Evolutionary conservation across 2,888 invertebrate species (phyloP), one percentile per base, ranked within the genome.

Genomic region (Apamea epomidion): DNA sequence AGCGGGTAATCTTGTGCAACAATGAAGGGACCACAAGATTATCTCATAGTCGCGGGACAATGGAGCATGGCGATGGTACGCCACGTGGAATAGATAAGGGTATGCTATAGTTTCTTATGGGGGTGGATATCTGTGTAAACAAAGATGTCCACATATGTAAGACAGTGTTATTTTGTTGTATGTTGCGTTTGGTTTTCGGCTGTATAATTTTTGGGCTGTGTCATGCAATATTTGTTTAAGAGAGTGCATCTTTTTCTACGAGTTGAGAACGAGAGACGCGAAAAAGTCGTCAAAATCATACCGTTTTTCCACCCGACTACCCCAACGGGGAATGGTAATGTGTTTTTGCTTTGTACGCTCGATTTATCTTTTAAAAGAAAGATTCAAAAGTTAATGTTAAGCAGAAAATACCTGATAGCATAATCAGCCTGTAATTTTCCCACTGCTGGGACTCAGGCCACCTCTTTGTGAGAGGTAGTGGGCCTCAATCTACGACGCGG

Each of bases 31-130:
- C 74, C 74, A n/a, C 82, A 64, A 87, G 81, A 81, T 84, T 84
- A 89, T 84, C 85, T 60, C 72, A 60, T 21, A 62, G 65, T 68
- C 74, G 58, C 18, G 42, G 29, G 3, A 84, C 82, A 84, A 84
- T 86, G 64, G 82, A 4, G 48, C 74, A 77, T 68, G 74, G 86
- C 29, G 21, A 69, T 7, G 69, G 12, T 6, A 48, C 29, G 58
- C 85, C 85, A 85, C 85, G 85, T 80, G 85, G 83, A 87, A 87
- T 60, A 87, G 83, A 87, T 87, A 87, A 78, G 67, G 3, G 2
- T n/a, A 4, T 18, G 45, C 64, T 67, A 72, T 72, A 72, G 72
- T 37, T 37, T 80, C 81, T 78, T 81, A 78, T 51, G 12, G 64
- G 51, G 25, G 45, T 51, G 10, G 16, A 21, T 64, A 62, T n/a